These are phyloP conservation scores for Sphecodes monilicornis DNA, from an alignment of 2,888 invertebrate species.

Conservation along the genomic window DNA sequence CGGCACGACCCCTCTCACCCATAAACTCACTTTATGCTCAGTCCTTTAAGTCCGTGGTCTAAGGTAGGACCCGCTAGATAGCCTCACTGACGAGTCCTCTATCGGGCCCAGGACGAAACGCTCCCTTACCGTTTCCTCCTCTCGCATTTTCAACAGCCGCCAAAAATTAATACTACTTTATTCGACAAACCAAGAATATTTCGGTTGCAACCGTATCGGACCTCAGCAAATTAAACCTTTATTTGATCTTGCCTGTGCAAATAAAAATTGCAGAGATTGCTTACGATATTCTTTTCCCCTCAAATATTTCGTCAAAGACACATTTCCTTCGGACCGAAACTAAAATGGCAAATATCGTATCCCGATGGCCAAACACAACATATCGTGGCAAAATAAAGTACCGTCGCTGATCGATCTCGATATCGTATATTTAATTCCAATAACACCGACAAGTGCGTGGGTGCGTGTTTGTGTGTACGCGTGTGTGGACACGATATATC, in stretches of 20 bases:
- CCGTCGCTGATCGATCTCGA: not conserved
- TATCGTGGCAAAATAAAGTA: not conserved
- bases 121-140: no score
- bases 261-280: not conserved
- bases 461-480: not conserved
- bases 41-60: no score
- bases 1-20: no score
- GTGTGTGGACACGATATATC: not conserved
- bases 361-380: not conserved
- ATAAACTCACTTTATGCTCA: no score
- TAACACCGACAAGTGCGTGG: not conserved
- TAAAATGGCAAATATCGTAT: not conserved
- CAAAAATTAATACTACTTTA: not conserved
- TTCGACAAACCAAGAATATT: not conserved
- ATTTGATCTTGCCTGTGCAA: not conserved
- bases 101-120: no score
- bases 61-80: no score
- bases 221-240: not conserved
- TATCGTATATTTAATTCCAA: constrained; percentile 1
- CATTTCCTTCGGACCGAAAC: not conserved
- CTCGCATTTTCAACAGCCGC: no score
- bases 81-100: no score
- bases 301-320: not conserved
- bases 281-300: not conserved
- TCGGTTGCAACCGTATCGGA: not conserved